Evolutionary conservation across 2,113 vertebrate genomes (phyloP), one percentile per base, ranked within the genome.

Genomic region (Zosterops japonicus): DNA sequence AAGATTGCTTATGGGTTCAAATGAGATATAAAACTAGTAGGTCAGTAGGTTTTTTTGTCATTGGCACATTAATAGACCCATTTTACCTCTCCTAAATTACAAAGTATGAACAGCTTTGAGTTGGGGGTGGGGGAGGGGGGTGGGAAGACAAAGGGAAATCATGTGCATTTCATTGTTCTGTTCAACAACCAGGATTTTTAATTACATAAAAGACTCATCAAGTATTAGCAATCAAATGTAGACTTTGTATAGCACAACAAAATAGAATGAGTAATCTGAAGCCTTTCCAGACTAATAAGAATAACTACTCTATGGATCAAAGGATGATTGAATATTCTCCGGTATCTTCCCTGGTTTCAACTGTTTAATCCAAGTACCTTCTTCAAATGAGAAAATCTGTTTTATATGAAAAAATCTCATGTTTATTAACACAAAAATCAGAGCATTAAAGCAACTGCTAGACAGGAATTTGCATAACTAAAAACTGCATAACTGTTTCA

Each of bases 351-450:
- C 13, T 42, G 36, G 33, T 96, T 91, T 95, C 81, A 95, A 59
- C 55, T 93, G 16, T 74, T 76, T 89, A 95, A 91, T 87, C 81
- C 57, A 65, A 85, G 27, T 72, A 93, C 74, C 74, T 89, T 91
- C 46, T 91, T 95, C 46, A 91, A 93, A 91, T 68, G 50, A 84
- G 74, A 78, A 95, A 89, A 79, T 65, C 5, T 72, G 18, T 94
- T 85, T 79, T 70, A 83, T 70, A 36, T 35, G 18, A 76, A 85
- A 87, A 57, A 64, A 23, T 1, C 67, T 86, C 59, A 87, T 87
- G 84, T 89, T 87, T 95, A 82, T 91, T 94, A 92, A 96, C 60
- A 87, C 13, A 87, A 80, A 94, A 93, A 89, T 53, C 57, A 91
- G 36, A 84, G 16, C 44, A 85, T 41, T 89, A 85, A 89, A 85